Evolutionary conservation across 2,888 invertebrate genomes (phyloP).

Genomic region (Latrodectus elegans): DNA sequence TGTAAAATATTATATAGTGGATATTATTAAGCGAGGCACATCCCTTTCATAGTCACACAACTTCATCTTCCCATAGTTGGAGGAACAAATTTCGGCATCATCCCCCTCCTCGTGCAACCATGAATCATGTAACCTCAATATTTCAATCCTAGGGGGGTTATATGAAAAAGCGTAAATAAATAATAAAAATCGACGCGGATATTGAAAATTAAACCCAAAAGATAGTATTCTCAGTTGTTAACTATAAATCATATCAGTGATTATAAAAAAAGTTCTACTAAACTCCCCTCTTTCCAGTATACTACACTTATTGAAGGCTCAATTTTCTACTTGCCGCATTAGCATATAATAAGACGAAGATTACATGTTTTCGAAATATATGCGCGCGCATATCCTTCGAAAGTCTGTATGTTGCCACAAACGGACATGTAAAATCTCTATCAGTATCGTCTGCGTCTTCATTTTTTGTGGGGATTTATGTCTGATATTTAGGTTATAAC

Average conservation of each 20-base stretch:
- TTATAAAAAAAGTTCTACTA: too few relatives aligned
- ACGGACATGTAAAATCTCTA: conserved; percentile 49
- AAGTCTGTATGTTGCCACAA: background rate
- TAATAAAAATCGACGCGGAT: conserved; percentile 42
- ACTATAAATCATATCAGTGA: conserved; percentile 48
- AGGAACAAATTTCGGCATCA: too few relatives aligned
- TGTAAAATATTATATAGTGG: too few relatives aligned
- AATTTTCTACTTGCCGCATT: conserved; percentile 42
- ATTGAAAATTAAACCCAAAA: conserved; percentile 67
- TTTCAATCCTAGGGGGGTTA: too few relatives aligned
- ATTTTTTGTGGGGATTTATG: conserved; percentile 59
- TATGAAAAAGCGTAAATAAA: background rate
- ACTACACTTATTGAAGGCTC: conserved; percentile 27
- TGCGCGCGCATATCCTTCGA: background rate
- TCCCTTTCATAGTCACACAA: too few relatives aligned
- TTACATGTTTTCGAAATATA: conserved; percentile 43
- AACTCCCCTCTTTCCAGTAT: conserved; percentile 13
- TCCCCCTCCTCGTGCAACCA: too few relatives aligned
- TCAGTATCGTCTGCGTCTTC: conserved; percentile 20
- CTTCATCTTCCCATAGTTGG: too few relatives aligned
- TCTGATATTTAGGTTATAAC: conserved; percentile 42
- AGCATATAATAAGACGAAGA: conserved; percentile 68
- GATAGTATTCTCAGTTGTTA: conserved; percentile 21
- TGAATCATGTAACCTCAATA: conserved; percentile 51
- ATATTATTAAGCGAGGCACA: too few relatives aligned